phyloP scores from a whole-genome alignment of 2,888 invertebrate species.

The Lasioglossum villosulum region DNA sequence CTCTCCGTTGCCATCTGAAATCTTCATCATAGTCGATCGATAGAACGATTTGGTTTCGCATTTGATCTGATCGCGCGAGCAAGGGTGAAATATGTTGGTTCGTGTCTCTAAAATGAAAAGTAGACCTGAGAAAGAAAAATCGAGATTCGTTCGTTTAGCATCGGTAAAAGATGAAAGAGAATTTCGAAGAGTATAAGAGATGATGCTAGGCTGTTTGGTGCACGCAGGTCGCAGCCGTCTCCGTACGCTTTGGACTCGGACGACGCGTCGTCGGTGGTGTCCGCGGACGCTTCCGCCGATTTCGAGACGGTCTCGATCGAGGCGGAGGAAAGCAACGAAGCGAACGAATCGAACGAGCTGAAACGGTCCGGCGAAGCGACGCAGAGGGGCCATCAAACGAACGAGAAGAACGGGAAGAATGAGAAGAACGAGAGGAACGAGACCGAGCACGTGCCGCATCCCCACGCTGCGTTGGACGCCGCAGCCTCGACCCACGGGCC shows the following conservation, averaged over 20 bases:
- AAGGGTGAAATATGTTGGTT: background rate
- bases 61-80: background rate
- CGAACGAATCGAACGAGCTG: slow-evolving; percentile 64
- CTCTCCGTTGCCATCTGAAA: background rate
- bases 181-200: background rate
- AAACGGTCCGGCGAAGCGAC: slow-evolving; percentile 71
- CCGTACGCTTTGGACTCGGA: slow-evolving; percentile 81
- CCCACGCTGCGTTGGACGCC: slow-evolving; percentile 79
- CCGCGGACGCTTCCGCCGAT: slow-evolving; percentile 81
- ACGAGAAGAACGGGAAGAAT: slow-evolving; percentile 40
- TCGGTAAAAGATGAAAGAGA: background rate
- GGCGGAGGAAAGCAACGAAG: slow-evolving; percentile 65
- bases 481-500: slow-evolving; percentile 84
- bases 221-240: slow-evolving; percentile 75
- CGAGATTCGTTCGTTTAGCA: background rate
- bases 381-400: slow-evolving; percentile 63
- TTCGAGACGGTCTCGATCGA: slow-evolving; percentile 78
- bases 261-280: slow-evolving; percentile 81
- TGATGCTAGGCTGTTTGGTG: background rate
- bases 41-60: background rate
- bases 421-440: slow-evolving; percentile 67
- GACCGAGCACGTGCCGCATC: slow-evolving; percentile 82
- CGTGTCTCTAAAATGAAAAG: background rate
- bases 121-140: background rate
- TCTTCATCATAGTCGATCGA: background rate